Evolutionary conservation across 2,888 invertebrate genomes (phyloP), one percentile per base, ranked within the genome.

Genomic region (Latrodectus elegans): DNA sequence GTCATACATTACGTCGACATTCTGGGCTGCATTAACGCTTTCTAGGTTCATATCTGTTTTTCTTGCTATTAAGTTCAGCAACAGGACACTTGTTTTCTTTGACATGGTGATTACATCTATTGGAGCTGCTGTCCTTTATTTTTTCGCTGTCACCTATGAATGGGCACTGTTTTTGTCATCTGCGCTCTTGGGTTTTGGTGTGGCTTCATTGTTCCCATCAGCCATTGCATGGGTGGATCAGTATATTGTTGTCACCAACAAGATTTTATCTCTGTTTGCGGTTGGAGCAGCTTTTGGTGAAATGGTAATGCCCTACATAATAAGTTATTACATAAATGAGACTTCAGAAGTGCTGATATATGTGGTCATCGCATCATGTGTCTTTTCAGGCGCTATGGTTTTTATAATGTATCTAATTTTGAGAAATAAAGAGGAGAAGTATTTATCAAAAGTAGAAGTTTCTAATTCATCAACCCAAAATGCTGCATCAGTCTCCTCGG

Each of bases 121-220:
- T 0, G 92, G 92, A 12, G 91, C 92, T 1, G 82, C 91, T 6
- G 89, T 92, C 11, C 89, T 93, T 10, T 89, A 90, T 3, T 90
- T 92, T 75, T 90, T 91, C 38, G 87, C 90, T 12, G 86, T 90
- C 12, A 84, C 89, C 6, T 84, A 90, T 11, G 90, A 91, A 52
- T 89, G 90, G 22, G 86, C 92, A 49, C 86, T 93, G 72, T 93
- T 92, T 92, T 87, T 92, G 14, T 92, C 92, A 9, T 91, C 92
- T 0, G 90, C 91, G 8, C 89, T 92, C 8, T 89, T 93, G 10
- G 93, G 93, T 4, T 89, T 92, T 6, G 93, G 93, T 15, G 91
- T 93, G 90, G 92, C 93, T 0, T 92, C 93, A 9, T 91, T 92
- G 4, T 93, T 93, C 86, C 93, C 93, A 4, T 91, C 93, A 0